Evolutionary conservation across 1,140 invertebrate species (phyloP).

Genomic region (Epicauta chinensis): DNA sequence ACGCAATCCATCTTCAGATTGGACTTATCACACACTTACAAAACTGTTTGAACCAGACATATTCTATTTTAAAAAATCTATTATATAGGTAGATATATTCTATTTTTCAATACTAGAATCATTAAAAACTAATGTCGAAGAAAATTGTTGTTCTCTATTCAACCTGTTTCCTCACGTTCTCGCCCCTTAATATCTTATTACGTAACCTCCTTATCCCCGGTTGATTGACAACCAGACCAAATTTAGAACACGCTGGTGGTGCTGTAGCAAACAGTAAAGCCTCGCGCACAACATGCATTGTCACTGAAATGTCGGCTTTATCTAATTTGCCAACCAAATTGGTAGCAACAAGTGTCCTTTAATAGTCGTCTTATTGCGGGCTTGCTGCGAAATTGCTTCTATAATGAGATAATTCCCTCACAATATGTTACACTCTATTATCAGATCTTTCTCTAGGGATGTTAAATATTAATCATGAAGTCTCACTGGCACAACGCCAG

Average conservation of each 20-base stretch:
- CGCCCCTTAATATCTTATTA: constrained; percentile 2
- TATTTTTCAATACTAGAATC: not conserved
- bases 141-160: too few relatives aligned
- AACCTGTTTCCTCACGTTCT: not conserved
- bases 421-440: constrained; percentile 14
- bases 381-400: constrained; percentile 16
- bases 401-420: constrained; percentile 17
- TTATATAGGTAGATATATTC: too few relatives aligned
- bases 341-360: constrained; percentile 30
- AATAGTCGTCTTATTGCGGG: constrained; percentile 20
- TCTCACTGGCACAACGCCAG: too few relatives aligned
- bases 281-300: constrained; percentile 8
- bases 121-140: not conserved
- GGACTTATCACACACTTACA: constrained; percentile 20
- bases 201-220: not conserved
- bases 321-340: constrained; percentile 30
- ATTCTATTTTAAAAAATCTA: not conserved
- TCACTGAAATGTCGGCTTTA: constrained; percentile 28
- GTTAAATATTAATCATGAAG: constrained; percentile 8
- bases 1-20: constrained; percentile 25
- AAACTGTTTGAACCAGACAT: constrained; percentile 3
- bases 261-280: not conserved
- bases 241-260: not conserved
- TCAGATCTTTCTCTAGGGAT: constrained; percentile 12
- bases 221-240: constrained; percentile 5